phyloP scores from a whole-genome alignment of 2,113 vertebrate species.

The Oceanites oceanicus region DNA sequence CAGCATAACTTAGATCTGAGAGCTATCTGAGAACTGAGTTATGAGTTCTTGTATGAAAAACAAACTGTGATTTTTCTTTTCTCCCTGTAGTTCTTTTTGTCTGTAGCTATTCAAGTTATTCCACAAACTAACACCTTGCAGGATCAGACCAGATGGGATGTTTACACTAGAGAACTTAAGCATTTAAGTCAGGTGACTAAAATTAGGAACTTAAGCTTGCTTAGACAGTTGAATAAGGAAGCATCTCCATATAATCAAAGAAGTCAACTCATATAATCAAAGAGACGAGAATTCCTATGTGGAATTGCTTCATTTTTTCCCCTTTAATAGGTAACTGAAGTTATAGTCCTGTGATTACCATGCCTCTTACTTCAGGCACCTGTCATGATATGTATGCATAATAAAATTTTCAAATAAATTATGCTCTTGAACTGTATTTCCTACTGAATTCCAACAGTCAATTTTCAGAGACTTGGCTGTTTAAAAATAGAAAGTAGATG shows the following conservation, averaged over 20 bases:
- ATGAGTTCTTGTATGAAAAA: not conserved
- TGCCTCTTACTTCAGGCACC: not conserved
- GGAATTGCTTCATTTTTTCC: not conserved
- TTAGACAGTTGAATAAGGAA: not conserved
- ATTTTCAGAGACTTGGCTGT: not conserved
- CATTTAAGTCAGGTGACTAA: not conserved
- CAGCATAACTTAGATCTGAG: not conserved
- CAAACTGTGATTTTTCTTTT: not conserved
- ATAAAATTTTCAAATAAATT: not conserved
- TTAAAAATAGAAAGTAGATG: not conserved
- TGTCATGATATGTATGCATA: not conserved
- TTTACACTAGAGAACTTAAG: not conserved
- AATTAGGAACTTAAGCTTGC: not conserved
- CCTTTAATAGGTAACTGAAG: not conserved
- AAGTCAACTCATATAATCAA: not conserved
- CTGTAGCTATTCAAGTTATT: not conserved
- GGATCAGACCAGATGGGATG: not conserved
- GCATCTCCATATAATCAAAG: not conserved
- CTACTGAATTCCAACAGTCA: not conserved
- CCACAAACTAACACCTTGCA: not conserved
- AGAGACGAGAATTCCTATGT: not conserved
- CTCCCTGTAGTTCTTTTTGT: not conserved
- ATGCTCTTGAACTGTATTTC: not conserved
- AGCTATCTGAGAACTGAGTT: no score
- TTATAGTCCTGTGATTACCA: not conserved